Percentiles rank a stretch among this genome's conserved stretches.
These are phyloP conservation scores for Machaerirhynchus nigripectus DNA, from an alignment of 2,113 vertebrate species.

Conservation along the genomic window DNA sequence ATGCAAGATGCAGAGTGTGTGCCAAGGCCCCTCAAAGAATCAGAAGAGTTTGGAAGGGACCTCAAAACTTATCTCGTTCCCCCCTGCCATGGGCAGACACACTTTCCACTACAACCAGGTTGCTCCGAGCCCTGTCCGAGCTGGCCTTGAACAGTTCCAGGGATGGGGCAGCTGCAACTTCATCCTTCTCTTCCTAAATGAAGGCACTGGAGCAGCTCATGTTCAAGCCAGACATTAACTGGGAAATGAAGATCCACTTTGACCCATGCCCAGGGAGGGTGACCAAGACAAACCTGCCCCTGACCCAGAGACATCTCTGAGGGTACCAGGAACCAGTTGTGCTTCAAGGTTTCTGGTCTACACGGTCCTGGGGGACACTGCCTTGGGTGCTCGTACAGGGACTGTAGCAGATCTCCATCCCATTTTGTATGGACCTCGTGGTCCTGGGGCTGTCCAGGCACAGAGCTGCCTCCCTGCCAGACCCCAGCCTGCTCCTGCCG, in stretches of 20 bases:
- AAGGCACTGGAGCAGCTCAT: background rate
- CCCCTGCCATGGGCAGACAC: background rate
- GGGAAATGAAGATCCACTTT: background rate
- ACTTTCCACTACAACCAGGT: rapidly evolving
- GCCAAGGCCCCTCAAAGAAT: background rate
- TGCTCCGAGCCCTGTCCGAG: background rate
- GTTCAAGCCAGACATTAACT: background rate
- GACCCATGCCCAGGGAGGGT: background rate
- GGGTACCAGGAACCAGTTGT: background rate
- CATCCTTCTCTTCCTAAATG: background rate
- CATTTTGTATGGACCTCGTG: background rate
- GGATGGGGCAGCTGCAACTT: background rate
- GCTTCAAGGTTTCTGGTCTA: background rate
- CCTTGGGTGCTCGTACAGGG: rapidly evolving
- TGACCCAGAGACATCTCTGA: background rate
- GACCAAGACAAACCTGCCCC: background rate
- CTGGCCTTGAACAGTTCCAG: background rate
- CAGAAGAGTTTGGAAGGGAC: background rate
- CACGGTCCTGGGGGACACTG: background rate
- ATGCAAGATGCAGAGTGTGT: background rate
- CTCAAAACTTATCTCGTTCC: background rate
- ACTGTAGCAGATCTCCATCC: background rate
- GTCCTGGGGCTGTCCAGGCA: background rate
- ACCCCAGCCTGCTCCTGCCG: background rate
- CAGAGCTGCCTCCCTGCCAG: background rate